These are phyloP conservation scores for Girardinichthys multiradiatus DNA, from an alignment of 2,113 vertebrate genomes.

Conservation along the genomic window DNA sequence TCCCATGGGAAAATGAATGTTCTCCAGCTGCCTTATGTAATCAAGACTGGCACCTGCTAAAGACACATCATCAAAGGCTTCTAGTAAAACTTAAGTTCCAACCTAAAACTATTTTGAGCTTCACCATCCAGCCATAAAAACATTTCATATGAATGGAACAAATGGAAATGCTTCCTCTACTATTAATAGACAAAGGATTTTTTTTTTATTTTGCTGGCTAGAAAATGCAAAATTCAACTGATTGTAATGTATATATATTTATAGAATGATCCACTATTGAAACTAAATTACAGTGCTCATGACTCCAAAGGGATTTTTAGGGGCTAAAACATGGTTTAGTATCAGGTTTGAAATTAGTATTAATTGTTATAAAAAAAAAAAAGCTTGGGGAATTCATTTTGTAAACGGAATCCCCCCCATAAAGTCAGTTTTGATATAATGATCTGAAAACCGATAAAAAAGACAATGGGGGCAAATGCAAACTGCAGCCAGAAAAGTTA, in stretches of 20 bases:
- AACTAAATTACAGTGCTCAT: neutral
- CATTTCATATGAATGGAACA: neutral
- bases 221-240: no score
- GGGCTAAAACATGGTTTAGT: neutral
- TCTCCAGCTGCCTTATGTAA: slow-evolving; percentile 37
- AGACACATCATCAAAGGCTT: neutral
- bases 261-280: neutral
- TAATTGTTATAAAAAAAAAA: neutral
- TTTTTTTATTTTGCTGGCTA: no score
- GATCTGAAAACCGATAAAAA: neutral
- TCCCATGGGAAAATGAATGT: slow-evolving; percentile 29
- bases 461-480: neutral
- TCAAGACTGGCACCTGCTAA: slow-evolving; percentile 11
- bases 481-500: neutral
- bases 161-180: neutral
- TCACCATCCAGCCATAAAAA: neutral
- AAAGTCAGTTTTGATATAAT: neutral
- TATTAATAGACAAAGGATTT: neutral
- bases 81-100: neutral
- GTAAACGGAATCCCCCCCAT: neutral
- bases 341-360: neutral
- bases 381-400: neutral
- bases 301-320: neutral
- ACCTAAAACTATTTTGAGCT: neutral
- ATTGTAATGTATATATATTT: neutral